Base-by-base conservation (phyloP, 2,113 vertebrate species). In the Rhinopomastus cyanomelas region DNA sequence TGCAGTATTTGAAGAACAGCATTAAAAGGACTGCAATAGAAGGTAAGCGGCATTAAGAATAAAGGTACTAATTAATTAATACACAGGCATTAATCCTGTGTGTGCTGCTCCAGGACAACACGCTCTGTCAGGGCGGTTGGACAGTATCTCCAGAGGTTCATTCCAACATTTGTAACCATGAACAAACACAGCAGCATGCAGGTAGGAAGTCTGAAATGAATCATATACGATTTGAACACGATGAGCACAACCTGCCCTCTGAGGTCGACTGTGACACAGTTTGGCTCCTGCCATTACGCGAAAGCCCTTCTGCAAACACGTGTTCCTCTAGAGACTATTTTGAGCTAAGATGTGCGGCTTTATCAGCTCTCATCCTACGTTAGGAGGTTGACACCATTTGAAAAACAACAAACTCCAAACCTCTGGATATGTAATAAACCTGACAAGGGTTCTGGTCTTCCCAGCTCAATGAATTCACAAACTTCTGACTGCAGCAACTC, bases 171-270 rank as follows among this genome's bases (percentile, higher is more conserved):
- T 42, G 39, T 15, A 42, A 42, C 39, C 15, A 15, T 42, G 39
- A 42, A 37, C 67, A 65, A 25, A 5, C 10, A 39, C 12, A 32
- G 9, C 3, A 21, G 13, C 18, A 32, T 12, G 34, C 3, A 16
- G 4, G 12, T 27, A 20, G 80, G 32, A 51, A 6, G 18, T 7
- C 44, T 59, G 32, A 42, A 42, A 29, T 49, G 25, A 86, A 57
- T 7, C n/a, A 53, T 13, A 36, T 3, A 9, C 46, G 16, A 48
- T 29, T 26, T 62, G 36, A 67, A 6, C 0, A 2, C 29, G 37
- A 7, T 0, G 0, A 49, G 30, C 23, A 79, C 12, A 57, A 26
- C 8, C 51, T 16, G 7, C 4, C 23, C 68, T 13, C 16, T 12
- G 36, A 57, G 25, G 19, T 9, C 16, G 12, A 8, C 46, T 30